Conservation (phyloP, 2,888 invertebrate species). For the Drosophila flavopinicola region DNA sequence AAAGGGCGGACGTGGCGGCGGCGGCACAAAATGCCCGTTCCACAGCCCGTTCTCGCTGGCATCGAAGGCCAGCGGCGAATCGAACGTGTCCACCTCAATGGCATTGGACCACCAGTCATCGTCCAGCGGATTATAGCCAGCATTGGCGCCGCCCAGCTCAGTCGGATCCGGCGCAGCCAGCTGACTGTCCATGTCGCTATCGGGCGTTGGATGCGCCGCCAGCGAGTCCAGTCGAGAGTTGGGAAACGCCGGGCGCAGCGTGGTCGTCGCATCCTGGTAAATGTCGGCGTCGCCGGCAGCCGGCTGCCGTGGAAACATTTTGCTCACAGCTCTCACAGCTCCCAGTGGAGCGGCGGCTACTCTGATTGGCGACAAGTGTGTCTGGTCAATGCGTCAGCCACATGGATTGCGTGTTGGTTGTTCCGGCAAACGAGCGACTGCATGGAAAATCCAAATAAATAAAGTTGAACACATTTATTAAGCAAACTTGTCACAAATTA, state of each 20-base stretch:
- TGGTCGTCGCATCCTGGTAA: conserved; percentile 80
- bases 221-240: conserved; percentile 82
- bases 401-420: conserved; percentile 62
- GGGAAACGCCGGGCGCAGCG: conserved; percentile 82
- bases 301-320: conserved; percentile 83
- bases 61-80: conserved; percentile 84
- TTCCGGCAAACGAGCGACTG: conserved; percentile 43
- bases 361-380: conserved; percentile 76
- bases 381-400: conserved; percentile 40
- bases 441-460: conserved; percentile 25
- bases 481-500: conserved; percentile 56
- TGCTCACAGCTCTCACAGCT: conserved; percentile 48
- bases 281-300: conserved; percentile 71
- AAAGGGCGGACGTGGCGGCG: conserved; percentile 88
- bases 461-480: conserved; percentile 40
- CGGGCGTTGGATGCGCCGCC: conserved; percentile 58
- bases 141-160: conserved; percentile 30
- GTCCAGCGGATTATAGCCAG: conserved; percentile 73
- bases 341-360: conserved; percentile 9
- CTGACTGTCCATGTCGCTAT: conserved; percentile 62
- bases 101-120: conserved; percentile 84
- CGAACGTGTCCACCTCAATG: conserved; percentile 84
- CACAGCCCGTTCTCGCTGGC: conserved; percentile 84
- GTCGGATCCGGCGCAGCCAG: conserved; percentile 65
- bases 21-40: conserved; percentile 87